phyloP scores from a whole-genome alignment of 2,888 invertebrate genomes.

The Drosophila atripex region DNA sequence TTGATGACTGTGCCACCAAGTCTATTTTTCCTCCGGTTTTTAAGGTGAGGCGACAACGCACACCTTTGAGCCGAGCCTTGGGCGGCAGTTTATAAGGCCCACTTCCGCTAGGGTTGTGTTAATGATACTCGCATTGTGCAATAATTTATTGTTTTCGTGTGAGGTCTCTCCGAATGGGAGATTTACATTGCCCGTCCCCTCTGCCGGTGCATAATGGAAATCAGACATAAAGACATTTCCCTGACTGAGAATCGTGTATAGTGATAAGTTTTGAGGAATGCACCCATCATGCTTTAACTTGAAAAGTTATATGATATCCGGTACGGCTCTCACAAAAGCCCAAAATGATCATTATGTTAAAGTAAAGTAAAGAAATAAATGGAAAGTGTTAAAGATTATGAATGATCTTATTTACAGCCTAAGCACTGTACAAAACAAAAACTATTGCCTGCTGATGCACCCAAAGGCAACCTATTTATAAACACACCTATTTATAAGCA shows the following conservation, averaged over 20 bases:
- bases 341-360: too few species aligned
- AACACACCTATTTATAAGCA: conserved; percentile 11
- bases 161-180: conserved; percentile 25
- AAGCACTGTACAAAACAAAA: background rate
- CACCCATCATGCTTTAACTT: background rate
- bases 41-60: conserved; percentile 39
- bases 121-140: conserved; percentile 47
- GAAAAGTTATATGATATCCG: background rate
- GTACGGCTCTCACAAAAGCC: background rate
- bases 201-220: conserved; percentile 46
- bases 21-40: conserved; percentile 7
- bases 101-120: conserved; percentile 57
- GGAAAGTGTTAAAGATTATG: background rate
- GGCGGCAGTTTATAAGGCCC: conserved; percentile 47
- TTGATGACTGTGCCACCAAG: conserved; percentile 33
- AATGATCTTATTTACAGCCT: background rate
- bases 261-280: conserved; percentile 42
- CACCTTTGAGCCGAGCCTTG: conserved; percentile 35
- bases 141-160: conserved; percentile 45
- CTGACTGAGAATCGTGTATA: conserved; percentile 35
- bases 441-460: background rate
- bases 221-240: conserved; percentile 21
- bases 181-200: conserved; percentile 20
- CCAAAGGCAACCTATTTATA: background rate
- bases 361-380: background rate